Evolutionary conservation across 1,140 invertebrate genomes (phyloP), one percentile per base, ranked within the genome.

Genomic region (Trialeurodes vaporariorum): DNA sequence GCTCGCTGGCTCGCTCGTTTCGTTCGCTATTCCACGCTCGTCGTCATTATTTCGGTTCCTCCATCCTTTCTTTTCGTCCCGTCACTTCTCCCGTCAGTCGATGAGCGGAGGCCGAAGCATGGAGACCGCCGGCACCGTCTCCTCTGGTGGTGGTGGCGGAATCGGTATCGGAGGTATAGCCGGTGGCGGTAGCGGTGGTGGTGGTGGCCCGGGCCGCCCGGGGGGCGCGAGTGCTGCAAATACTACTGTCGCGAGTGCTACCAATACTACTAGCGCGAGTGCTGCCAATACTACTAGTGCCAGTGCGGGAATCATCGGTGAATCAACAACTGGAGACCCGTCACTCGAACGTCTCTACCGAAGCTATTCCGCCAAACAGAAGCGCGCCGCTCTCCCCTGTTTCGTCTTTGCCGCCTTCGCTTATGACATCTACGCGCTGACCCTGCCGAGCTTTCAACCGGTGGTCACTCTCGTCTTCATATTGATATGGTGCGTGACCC

Each of bases 291-390:
- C 11, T 61, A n/a, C 5, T 61, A n/a, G 2, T 2, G 59, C n/a
- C 2, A 24, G 59, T 61, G 25, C 5, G 2, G 59, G 59, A 9
- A n/a, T n/a, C 5, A n/a, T 9, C 25, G 59, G 59, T 61, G 59
- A 61, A 11, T 27, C 60, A 23, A 27, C 60, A 22, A 63, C 63
- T 40, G 61, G 27, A 25, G 85, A 87, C 69, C 73, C 80, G 23
- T 81, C 83, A 58, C 80, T 91, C 61, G 89, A 92, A 75, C 82
- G 83, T 71, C 80, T 93, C 0, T 93, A 92, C 76, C 83, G 85
- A 69, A 84, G 84, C 58, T 92, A 91, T 74, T 88, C 86, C 59
- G 80, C 87, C 60, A 85, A 88, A 69, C 89, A 91, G 74, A 84
- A 88, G 67, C 84, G 88, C 63, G 82, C 85, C 27, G 89, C 88